A percentile compares a stretch with the other conserved stretches of the same genome.
These are phyloP conservation scores for Diachrysia chrysitis DNA, from an alignment of 2,888 invertebrate genomes.

Conservation along the genomic window DNA sequence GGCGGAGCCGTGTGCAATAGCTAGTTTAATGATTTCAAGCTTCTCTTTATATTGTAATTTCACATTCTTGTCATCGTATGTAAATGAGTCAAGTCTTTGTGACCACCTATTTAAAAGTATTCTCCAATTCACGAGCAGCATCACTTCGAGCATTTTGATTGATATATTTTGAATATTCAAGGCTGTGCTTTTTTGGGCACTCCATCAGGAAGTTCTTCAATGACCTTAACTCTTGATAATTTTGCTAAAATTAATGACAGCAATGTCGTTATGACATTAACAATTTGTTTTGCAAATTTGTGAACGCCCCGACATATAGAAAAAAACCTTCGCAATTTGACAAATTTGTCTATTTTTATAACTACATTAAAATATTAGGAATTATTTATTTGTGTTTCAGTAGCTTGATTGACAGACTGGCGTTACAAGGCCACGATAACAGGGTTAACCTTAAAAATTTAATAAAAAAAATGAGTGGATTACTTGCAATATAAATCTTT, in stretches of 20 bases:
- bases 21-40: too few relatives aligned
- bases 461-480: too few relatives aligned
- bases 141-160: neutral
- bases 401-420: neutral
- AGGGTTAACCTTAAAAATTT: too few relatives aligned
- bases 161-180: neutral
- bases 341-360: neutral
- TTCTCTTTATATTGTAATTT: too few relatives aligned
- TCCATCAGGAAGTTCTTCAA: neutral
- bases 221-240: neutral
- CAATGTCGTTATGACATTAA: neutral
- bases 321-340: neutral
- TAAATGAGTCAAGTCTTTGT: too few relatives aligned
- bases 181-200: neutral
- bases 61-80: too few relatives aligned
- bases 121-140: too few relatives aligned
- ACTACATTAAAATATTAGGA: neutral
- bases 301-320: neutral
- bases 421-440: neutral
- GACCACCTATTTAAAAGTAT: too few relatives aligned
- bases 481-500: neutral
- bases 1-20: too few relatives aligned
- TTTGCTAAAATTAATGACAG: neutral
- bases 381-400: neutral
- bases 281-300: conserved; percentile 2